A percentile compares a stretch with the other conserved stretches of the same genome.
Conservation (phyloP, 1,140 invertebrate species). For the Rhopalosiphum maidis region DNA sequence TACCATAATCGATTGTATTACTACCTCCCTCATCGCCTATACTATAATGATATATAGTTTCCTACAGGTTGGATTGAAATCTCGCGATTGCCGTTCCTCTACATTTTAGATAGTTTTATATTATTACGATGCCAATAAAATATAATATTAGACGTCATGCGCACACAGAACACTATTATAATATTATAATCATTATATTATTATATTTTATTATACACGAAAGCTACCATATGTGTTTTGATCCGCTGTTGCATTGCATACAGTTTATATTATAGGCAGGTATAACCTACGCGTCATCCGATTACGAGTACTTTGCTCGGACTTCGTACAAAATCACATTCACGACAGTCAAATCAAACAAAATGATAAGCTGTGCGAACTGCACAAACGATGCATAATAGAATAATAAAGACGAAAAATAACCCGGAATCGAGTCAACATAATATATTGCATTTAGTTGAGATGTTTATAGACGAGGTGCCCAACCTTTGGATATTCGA, state of each 20-base stretch:
- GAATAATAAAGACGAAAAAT: not conserved
- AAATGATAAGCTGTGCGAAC: not conserved
- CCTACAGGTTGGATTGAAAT: too few relatives aligned
- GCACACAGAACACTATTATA: not conserved
- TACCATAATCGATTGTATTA: not conserved
- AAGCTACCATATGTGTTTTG: not conserved
- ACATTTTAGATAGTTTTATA: not conserved
- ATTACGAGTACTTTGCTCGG: too few relatives aligned
- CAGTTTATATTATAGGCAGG: not conserved
- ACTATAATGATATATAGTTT: too few relatives aligned
- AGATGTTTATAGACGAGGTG: not conserved
- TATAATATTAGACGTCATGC: not conserved
- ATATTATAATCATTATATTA: not conserved
- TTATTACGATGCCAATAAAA: not conserved
- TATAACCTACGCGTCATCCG: too few relatives aligned
- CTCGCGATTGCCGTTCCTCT: not conserved
- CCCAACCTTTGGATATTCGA: slow-evolving; percentile 20
- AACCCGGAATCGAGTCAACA: not conserved
- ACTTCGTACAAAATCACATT: not conserved
- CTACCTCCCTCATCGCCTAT: too few relatives aligned
- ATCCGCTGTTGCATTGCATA: not conserved
- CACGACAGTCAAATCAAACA: not conserved
- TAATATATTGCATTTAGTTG: not conserved
- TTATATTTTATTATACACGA: not conserved
- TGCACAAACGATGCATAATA: not conserved